Percentiles rank a stretch among this genome's conserved stretches.
phyloP scores from a whole-genome alignment of 2,888 invertebrate species.

The Meliscaeva auricollis region DNA sequence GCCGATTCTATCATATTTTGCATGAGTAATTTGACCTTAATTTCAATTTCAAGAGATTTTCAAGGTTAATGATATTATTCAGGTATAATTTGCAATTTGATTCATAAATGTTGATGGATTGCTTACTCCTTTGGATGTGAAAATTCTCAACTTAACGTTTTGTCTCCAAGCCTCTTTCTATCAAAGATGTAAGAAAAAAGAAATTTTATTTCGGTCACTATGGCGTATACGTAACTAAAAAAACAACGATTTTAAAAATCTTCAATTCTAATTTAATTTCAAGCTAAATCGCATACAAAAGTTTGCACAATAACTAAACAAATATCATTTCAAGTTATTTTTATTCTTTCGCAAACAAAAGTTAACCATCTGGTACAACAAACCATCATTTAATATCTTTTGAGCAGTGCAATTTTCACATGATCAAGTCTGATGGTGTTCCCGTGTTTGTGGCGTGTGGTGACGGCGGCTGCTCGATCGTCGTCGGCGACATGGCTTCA shows the following conservation, averaged over 20 bases:
- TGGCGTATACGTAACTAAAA: slow-evolving; percentile 1
- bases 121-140: too few species aligned
- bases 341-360: neutral
- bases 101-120: too few species aligned
- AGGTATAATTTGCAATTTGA: too few species aligned
- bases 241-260: neutral
- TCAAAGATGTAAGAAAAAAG: neutral
- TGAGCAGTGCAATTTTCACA: slow-evolving; percentile 17
- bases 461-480: slow-evolving; percentile 54
- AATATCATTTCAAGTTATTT: neutral
- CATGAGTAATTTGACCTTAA: too few species aligned
- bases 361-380: neutral
- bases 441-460: slow-evolving; percentile 54
- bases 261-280: too few species aligned
- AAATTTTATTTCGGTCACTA: neutral
- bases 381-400: slow-evolving; percentile 9
- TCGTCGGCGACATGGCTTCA: slow-evolving; percentile 55
- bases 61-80: too few species aligned
- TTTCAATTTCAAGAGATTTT: too few species aligned
- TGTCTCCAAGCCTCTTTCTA: too few species aligned
- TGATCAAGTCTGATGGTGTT: slow-evolving; percentile 29
- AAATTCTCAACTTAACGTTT: too few species aligned
- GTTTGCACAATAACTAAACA: neutral
- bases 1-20: too few species aligned
- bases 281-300: too few species aligned